Percentiles rank a stretch among this genome's conserved stretches.
These are phyloP conservation scores for Vireo altiloquus DNA, from an alignment of 2,113 vertebrate genomes.

Conservation along the genomic window DNA sequence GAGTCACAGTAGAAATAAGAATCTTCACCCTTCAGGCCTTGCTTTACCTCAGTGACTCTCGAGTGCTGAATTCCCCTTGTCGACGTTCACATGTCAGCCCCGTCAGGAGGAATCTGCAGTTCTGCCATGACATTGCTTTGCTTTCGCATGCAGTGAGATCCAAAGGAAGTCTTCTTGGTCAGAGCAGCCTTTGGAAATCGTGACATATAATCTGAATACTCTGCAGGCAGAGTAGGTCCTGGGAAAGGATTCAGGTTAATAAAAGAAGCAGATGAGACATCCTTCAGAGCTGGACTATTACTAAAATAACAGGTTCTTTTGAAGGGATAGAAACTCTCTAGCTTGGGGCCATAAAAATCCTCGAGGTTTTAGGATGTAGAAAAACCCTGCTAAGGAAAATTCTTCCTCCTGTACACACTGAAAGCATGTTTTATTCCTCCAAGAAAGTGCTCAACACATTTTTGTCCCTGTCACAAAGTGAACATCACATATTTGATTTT, in stretches of 20 bases:
- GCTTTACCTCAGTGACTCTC: neutral
- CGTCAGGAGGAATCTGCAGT: neutral
- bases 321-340: neutral
- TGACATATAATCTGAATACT: neutral
- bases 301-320: neutral
- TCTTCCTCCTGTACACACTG: neutral
- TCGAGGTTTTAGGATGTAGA: neutral
- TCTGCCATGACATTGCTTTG: neutral
- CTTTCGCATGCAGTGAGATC: neutral
- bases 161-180: neutral
- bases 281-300: neutral
- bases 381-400: neutral
- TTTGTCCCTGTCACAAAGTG: neutral
- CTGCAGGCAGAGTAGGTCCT: neutral
- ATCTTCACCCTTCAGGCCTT: neutral
- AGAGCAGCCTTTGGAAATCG: neutral
- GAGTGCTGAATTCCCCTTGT: neutral
- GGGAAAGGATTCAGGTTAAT: neutral
- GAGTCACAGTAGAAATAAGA: neutral
- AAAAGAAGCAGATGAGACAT: neutral
- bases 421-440: neutral
- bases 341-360: neutral
- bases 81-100: fast-evolving
- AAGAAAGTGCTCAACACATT: neutral
- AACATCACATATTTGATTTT: neutral